Percentiles rank a stretch among this genome's conserved stretches.
These are phyloP conservation scores for Drosophila pectinifera DNA, from an alignment of 1,140 invertebrate species.

Conservation along the genomic window DNA sequence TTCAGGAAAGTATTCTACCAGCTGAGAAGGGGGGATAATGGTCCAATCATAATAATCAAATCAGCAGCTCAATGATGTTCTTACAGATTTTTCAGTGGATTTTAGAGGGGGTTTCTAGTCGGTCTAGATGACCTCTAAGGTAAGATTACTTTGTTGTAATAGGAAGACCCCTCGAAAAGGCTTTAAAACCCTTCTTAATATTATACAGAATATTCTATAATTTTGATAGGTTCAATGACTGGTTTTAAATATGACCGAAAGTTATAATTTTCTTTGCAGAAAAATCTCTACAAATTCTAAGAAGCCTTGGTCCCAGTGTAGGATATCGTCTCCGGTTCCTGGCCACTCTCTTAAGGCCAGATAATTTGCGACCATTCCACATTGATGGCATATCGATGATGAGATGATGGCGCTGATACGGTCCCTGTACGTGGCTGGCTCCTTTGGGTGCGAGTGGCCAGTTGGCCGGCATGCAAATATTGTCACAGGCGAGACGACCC, in stretches of 20 bases:
- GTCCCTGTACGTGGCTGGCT: constrained; percentile 12
- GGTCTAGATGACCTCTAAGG: too few relatives aligned
- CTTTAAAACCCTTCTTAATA: too few relatives aligned
- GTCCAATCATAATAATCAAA: background rate
- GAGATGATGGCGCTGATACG: constrained; percentile 77
- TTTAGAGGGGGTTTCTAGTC: too few relatives aligned
- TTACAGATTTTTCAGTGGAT: too few relatives aligned
- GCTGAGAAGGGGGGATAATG: too few relatives aligned
- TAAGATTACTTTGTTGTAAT: too few relatives aligned
- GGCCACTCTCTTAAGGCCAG: constrained; percentile 57
- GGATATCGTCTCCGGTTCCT: background rate
- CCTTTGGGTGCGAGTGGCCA: constrained; percentile 18
- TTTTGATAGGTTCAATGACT: too few relatives aligned
- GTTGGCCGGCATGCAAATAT: constrained; percentile 67
- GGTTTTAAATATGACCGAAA: too few relatives aligned
- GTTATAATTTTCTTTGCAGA: too few relatives aligned
- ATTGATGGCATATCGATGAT: constrained; percentile 78
- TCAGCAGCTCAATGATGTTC: too few relatives aligned
- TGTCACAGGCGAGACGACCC: constrained; percentile 62
- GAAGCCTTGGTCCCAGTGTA: constrained; percentile 9
- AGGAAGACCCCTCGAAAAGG: too few relatives aligned
- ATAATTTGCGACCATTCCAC: constrained; percentile 80
- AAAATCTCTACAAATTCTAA: background rate
- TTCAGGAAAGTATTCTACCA: background rate
- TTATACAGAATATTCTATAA: too few relatives aligned